phyloP scores from a whole-genome alignment of 2,113 vertebrate genomes.

The Triplophysa siluroides region DNA sequence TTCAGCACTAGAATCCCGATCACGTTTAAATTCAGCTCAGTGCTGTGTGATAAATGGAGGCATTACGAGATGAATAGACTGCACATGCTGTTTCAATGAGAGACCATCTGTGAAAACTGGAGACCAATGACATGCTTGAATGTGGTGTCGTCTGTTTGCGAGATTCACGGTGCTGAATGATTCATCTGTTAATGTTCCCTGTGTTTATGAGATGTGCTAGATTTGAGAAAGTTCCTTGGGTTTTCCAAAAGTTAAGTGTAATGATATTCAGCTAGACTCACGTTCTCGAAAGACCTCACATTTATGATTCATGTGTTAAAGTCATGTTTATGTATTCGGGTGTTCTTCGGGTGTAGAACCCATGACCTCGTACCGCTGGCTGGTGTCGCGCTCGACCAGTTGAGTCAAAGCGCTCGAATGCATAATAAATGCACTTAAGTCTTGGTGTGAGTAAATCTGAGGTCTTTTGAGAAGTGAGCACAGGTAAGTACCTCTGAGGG shows the following conservation, averaged over 20 bases:
- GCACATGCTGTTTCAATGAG: slow-evolving; percentile 41
- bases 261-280: slow-evolving; percentile 53
- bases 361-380: neutral
- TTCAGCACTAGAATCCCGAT: neutral
- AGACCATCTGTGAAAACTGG: slow-evolving; percentile 17
- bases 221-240: slow-evolving; percentile 39
- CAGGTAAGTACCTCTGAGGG: slow-evolving; percentile 72
- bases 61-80: slow-evolving; percentile 47
- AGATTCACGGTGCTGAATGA: neutral
- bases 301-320: slow-evolving; percentile 61
- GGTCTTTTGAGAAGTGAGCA: slow-evolving; percentile 49
- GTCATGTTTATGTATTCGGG: neutral
- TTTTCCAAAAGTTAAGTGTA: slow-evolving; percentile 72
- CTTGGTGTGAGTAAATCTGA: slow-evolving; percentile 45
- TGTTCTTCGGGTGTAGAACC: slow-evolving; percentile 3
- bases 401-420: neutral
- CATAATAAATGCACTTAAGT: slow-evolving; percentile 23
- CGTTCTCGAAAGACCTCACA: slow-evolving; percentile 66
- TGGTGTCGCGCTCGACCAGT: neutral
- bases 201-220: neutral
- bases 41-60: slow-evolving; percentile 70
- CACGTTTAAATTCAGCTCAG: slow-evolving; percentile 6
- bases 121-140: slow-evolving; percentile 68
- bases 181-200: neutral
- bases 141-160: neutral